Base-by-base conservation (phyloP, 2,888 invertebrate species). In the Atherix ibis region DNA sequence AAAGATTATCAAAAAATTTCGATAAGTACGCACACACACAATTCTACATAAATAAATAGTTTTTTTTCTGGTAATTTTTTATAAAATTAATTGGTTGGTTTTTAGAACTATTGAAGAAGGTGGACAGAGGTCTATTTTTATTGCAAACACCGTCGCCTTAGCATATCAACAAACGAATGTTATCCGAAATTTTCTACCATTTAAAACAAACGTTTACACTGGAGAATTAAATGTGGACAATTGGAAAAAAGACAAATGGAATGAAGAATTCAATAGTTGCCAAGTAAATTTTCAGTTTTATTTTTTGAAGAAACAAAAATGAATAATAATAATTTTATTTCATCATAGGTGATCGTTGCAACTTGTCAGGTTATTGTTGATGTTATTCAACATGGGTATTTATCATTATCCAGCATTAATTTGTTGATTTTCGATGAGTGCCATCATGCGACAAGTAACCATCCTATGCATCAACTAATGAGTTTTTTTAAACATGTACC, bases 341-440 rank as follows among this genome's bases (percentile, higher is more conserved):
- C n/a, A n/a, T 30, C 37, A 1, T 26, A 60, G 60, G 51, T 61
- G 2, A 36, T 58, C 6, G 54, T 58, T 5, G 80, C 89, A 71
- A 88, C 89, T 0, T 66, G 76, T 10, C 85, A 91, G 57, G 81
- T 92, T 33, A 68, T 91, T 37, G 50, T 73, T 1, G 75, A 87
- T 50, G 64, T 84, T 49, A 43, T 89, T 0, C 60, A 63, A 3
- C 74, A 78, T 45, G 64, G 65, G 2, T 68, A 66, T 47, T 60
- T 82, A 34, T 51, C 53, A 42, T 51, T 79, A 3, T 58, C 62
- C 15, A 66, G 73, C 41, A 65, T 89, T 10, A 87, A 83, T 56
- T 63, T 97, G 19, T 52, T 94, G 8, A 75, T 98, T 39, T 76
- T 97, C 48, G 97, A 98, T 56, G 97, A 98, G 54, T 97, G 97